Percentiles rank a stretch among this genome's conserved stretches.
phyloP scores from a whole-genome alignment of 1,140 invertebrate genomes.

The Drosophila ercepeae region DNA sequence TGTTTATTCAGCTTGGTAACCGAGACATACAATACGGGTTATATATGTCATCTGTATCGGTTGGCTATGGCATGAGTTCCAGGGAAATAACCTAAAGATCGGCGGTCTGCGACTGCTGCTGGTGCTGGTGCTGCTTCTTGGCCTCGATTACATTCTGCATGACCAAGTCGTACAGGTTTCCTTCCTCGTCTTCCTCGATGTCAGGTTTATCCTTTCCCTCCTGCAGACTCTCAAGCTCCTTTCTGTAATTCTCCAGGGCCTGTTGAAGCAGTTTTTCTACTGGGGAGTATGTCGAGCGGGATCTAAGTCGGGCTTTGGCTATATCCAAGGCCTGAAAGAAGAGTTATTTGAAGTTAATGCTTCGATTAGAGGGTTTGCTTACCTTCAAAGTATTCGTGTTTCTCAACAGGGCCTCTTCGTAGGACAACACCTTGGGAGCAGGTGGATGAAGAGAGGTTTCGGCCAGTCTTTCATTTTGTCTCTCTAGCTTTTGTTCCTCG shows the following conservation, averaged over 20 bases:
- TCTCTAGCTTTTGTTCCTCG: constrained; percentile 67
- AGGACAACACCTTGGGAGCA: constrained; percentile 59
- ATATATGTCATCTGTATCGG: constrained; percentile 11
- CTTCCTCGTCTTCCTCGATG: constrained; percentile 25
- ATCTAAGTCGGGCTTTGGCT: constrained; percentile 76
- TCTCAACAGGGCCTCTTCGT: constrained; percentile 69
- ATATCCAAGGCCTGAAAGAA: constrained; percentile 72
- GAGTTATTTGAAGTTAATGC: background rate
- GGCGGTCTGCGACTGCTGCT: constrained; percentile 19
- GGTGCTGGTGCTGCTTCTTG: constrained; percentile 30
- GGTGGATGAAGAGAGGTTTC: constrained; percentile 44
- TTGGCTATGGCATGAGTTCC: constrained; percentile 27
- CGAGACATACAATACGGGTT: constrained; percentile 18
- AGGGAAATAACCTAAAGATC: constrained; percentile 32
- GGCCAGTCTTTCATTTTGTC: constrained; percentile 56
- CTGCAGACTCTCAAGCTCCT: constrained; percentile 47
- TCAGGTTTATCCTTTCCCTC: background rate
- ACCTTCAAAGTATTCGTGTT: constrained; percentile 79
- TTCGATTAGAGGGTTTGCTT: background rate
- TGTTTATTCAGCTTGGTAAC: constrained; percentile 71
- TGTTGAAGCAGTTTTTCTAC: constrained; percentile 73
- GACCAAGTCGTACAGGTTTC: constrained; percentile 57
- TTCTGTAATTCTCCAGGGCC: constrained; percentile 72
- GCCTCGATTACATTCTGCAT: constrained; percentile 66
- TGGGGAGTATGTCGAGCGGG: constrained; percentile 76